Conservation (phyloP, 2,797 vertebrate species). For the Brotula barbata region DNA sequence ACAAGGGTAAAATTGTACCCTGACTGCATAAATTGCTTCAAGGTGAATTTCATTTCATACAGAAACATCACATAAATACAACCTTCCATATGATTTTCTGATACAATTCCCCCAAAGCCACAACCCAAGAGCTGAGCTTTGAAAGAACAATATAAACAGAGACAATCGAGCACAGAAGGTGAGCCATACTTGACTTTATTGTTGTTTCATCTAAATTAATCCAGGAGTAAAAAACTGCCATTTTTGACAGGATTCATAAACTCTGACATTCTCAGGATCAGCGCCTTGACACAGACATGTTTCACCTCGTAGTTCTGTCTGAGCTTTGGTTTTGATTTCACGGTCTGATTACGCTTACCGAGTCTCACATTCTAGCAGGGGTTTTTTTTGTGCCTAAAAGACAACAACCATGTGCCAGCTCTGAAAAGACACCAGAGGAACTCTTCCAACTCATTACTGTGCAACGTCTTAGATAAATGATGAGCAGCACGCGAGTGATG, state of each 20-base stretch:
- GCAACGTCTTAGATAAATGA: background rate
- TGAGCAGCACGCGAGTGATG: background rate
- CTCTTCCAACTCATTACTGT: background rate
- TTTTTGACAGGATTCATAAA: background rate
- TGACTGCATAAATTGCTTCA: too few species aligned
- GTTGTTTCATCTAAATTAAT: too few species aligned
- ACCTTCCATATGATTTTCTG: too few species aligned
- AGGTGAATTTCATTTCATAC: too few species aligned
- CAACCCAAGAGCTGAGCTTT: too few species aligned
- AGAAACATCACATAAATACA: too few species aligned
- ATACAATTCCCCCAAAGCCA: too few species aligned
- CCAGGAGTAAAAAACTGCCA: background rate
- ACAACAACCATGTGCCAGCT: background rate
- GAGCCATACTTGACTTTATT: too few species aligned
- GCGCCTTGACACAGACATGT: slow-evolving; percentile 39
- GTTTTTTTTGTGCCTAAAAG: background rate
- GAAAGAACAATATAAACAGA: too few species aligned
- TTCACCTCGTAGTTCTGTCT: slow-evolving; percentile 18
- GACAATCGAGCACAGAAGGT: too few species aligned
- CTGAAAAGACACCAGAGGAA: background rate
- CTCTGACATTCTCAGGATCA: slow-evolving; percentile 11
- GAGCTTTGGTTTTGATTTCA: slow-evolving; percentile 28
- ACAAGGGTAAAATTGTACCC: too few species aligned
- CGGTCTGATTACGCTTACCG: slow-evolving; percentile 11
- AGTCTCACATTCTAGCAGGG: slow-evolving; percentile 17